phyloP scores from a whole-genome alignment of 23 tunicate genomes.

The Styela plicata region DNA sequence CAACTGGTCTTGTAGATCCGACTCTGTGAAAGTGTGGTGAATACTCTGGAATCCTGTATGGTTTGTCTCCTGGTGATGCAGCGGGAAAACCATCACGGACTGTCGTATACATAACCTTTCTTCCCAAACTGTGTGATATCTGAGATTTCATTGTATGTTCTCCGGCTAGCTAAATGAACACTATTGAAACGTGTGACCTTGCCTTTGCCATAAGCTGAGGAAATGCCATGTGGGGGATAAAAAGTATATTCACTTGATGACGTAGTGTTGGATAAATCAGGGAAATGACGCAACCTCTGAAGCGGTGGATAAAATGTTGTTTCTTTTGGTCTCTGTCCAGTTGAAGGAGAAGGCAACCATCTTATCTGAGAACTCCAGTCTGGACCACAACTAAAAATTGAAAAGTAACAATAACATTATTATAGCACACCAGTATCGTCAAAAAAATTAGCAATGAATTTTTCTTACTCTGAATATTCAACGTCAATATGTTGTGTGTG shows the following conservation, averaged over 20 bases:
- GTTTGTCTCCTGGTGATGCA: constrained; percentile 85
- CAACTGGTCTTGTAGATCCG: constrained; percentile 84
- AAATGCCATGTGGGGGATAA: constrained; percentile 77
- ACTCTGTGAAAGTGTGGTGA: constrained; percentile 64
- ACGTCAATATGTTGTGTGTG: constrained; percentile 56
- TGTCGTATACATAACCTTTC: constrained; percentile 30
- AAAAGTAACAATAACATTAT: background rate
- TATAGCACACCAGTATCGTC: background rate
- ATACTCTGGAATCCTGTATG: constrained; percentile 81
- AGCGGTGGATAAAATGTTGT: constrained; percentile 75
- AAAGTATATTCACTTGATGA: constrained; percentile 49
- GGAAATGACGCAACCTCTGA: constrained; percentile 63
- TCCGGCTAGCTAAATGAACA: constrained; percentile 47
- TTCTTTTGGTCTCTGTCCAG: constrained; percentile 35
- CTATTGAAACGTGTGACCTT: constrained; percentile 60
- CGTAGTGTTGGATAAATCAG: constrained; percentile 35
- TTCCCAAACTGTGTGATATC: constrained; percentile 60
- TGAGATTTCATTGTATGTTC: constrained; percentile 48
- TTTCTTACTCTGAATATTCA: constrained; percentile 53
- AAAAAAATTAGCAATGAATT: background rate
- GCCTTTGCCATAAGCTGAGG: constrained; percentile 50
- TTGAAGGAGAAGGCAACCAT: constrained; percentile 76
- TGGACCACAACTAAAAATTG: constrained; percentile 67
- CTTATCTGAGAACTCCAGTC: constrained; percentile 72
- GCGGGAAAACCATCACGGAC: constrained; percentile 50